Conservation (phyloP, 2,888 invertebrate species). For the Lasioglossum zephyrum region DNA sequence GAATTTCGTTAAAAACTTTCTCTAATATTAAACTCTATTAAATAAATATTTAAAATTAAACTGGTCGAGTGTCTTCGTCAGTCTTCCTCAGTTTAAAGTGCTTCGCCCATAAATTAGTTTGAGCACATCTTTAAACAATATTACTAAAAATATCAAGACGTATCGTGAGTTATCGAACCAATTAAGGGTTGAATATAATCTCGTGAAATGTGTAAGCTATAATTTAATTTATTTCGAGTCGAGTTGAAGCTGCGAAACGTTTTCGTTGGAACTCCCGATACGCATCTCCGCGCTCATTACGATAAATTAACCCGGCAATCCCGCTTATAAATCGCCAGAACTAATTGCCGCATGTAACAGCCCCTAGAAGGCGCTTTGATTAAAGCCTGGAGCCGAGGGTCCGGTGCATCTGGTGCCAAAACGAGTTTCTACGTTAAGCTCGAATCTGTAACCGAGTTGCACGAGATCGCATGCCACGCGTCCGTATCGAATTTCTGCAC, state of each 20-base stretch:
- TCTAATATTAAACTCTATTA: too few species aligned
- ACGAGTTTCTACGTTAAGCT: conserved; percentile 33
- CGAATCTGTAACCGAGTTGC: conserved; percentile 18
- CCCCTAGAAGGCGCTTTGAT: conserved; percentile 73
- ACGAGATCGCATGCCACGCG: not conserved
- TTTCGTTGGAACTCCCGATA: not conserved
- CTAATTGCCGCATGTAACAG: conserved; percentile 75
- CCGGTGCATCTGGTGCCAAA: conserved; percentile 68
- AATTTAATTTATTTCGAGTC: not conserved
- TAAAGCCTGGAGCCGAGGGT: conserved; percentile 73
- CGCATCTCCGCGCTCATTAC: conserved; percentile 42
- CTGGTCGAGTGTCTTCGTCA: not conserved
- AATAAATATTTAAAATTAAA: not conserved
- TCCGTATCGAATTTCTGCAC: not conserved
- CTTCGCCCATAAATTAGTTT: too few species aligned
- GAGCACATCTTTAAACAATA: too few species aligned
- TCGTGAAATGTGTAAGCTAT: not conserved
- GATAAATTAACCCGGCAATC: conserved; percentile 75
- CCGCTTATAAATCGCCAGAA: conserved; percentile 74
- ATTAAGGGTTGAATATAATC: not conserved
- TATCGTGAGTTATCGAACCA: not conserved
- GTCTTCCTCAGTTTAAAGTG: too few species aligned
- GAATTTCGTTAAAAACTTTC: not conserved
- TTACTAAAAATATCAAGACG: not conserved
- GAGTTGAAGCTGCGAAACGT: too few species aligned